Conservation (phyloP, 2,888 invertebrate species). For the Phlogophora meticulosa region DNA sequence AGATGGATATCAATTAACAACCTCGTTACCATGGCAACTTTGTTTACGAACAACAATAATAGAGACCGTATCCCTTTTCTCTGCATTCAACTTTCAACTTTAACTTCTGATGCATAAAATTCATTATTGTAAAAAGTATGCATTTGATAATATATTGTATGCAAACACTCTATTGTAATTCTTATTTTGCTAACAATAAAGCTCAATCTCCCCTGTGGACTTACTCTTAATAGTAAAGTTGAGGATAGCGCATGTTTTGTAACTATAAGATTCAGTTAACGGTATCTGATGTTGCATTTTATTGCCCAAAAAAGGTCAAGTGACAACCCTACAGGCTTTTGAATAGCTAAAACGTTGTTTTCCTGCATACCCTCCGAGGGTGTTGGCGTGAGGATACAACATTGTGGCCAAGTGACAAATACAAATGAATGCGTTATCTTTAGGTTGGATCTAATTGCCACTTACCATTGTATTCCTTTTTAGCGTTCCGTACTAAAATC, state of each 20-base stretch:
- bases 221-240: constrained; percentile 14
- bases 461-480: background rate
- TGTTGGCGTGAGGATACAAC: constrained; percentile 36
- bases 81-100: constrained; percentile 19
- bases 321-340: constrained; percentile 46
- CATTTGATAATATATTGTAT: background rate
- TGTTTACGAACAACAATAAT: constrained; percentile 55
- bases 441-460: constrained; percentile 26
- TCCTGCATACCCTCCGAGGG: background rate
- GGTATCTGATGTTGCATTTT: constrained; percentile 61
- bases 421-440: constrained; percentile 12
- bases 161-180: background rate
- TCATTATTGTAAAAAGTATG: constrained; percentile 3
- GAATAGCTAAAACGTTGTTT: constrained; percentile 24
- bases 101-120: rapidly evolving
- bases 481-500: no score
- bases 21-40: constrained; percentile 60
- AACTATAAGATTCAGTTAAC: constrained; percentile 59
- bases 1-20: constrained; percentile 65
- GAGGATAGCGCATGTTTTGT: constrained; percentile 46
- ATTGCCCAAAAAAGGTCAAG: constrained; percentile 46
- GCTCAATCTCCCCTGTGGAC: constrained; percentile 5
- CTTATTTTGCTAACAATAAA: rapidly evolving
- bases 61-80: constrained; percentile 3
- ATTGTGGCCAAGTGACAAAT: constrained; percentile 36